These are phyloP conservation scores for Prionace glauca DNA, from an alignment of 2,797 vertebrate species.

Conservation along the genomic window DNA sequence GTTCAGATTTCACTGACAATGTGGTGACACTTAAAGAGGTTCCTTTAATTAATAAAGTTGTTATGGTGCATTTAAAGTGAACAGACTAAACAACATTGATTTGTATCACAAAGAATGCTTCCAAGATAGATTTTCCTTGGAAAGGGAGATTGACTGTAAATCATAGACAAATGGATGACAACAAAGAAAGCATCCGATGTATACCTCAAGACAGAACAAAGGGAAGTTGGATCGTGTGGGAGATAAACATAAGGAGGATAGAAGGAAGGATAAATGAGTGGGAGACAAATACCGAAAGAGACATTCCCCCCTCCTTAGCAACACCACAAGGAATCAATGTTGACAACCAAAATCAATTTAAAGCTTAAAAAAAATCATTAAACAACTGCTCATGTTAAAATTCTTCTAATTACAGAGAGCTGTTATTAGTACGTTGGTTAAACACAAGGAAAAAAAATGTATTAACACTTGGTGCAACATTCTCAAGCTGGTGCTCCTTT, in stretches of 20 bases:
- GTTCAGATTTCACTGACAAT: neutral
- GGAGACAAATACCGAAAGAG: neutral
- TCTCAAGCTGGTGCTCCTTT: neutral
- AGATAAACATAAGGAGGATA: neutral
- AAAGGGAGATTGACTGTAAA: neutral
- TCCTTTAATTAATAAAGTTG: neutral
- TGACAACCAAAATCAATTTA: constrained; percentile 11
- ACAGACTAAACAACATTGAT: neutral
- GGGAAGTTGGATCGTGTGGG: neutral
- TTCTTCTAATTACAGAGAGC: neutral
- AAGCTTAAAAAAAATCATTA: neutral
- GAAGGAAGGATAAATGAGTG: neutral
- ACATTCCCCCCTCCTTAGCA: neutral
- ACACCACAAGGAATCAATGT: neutral
- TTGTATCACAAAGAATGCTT: neutral
- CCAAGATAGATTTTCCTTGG: neutral
- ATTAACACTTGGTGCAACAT: neutral
- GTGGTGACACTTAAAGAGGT: neutral
- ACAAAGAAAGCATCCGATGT: neutral
- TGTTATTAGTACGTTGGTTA: neutral
- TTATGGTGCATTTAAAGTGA: neutral
- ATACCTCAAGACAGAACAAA: neutral
- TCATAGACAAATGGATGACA: neutral
- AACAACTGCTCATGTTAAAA: constrained; percentile 30
- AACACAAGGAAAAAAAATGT: neutral